Evolutionary conservation across 2,113 vertebrate genomes (phyloP), one percentile per base, ranked within the genome.

Genomic region (Sorex fumeus): DNA sequence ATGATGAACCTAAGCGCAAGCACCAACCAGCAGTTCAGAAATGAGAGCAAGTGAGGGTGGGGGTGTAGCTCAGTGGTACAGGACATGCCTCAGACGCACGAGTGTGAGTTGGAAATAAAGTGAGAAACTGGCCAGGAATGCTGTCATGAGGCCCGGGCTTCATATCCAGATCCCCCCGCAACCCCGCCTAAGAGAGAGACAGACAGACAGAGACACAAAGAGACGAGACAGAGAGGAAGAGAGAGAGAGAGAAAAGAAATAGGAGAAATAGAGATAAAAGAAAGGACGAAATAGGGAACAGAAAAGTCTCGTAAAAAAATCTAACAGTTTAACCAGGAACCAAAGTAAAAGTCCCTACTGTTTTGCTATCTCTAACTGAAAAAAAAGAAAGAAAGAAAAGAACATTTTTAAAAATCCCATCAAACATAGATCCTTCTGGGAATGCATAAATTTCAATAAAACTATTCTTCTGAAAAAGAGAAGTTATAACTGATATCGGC

Each of bases 1-100:
- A 83, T 69, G 89, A 84, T 32, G 67, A 91, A 90, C 71, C 71
- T 28, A 25, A 94, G 74, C 64, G 72, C 88, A 94, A 93, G 87
- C 64, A 77, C 32, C 66, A 90, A 82, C 12, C 64, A 45, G 85
- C 18, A 93, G 78, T 92, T 92, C 66, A 86, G 30, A 92, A 95
- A 78, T 50, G 34, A 16, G 87, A 40, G 93, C 16, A 69, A 43
- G 13, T 6, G 60, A 50, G 57, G 28, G 47, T 91, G 88, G n/a
- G 40, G 34, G 80, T 93, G 84, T 77, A 81, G 77, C 9, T 92
- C 57, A 60, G 57, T 60, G 57, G 57, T 60, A 60, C 13, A 60
- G 57, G 2, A 60, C 21, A 60, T 60, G 57, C 57, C 57, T 60
- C 10, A 9, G 2, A 60, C 10, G 57, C 2, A 60, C 9, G 21